phyloP scores from a whole-genome alignment of 2,797 vertebrate genomes.

The Lutjanus campechanus region DNA sequence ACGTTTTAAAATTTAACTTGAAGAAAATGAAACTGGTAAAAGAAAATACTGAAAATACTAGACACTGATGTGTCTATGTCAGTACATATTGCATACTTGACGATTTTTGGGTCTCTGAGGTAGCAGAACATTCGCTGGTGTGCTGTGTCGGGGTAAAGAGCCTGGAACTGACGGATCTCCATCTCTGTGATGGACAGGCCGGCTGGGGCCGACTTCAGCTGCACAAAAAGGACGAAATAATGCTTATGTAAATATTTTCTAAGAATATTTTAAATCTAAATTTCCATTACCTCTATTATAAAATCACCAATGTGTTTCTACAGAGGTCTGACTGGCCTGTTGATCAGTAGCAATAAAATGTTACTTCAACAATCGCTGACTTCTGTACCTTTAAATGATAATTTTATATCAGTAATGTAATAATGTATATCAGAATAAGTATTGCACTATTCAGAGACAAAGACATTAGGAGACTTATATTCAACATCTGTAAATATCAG shows the following conservation, averaged over 20 bases:
- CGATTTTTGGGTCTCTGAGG: constrained; percentile 85
- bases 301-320: too few relatives aligned
- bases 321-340: too few relatives aligned
- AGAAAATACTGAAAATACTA: too few relatives aligned
- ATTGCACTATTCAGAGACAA: too few relatives aligned
- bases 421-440: too few relatives aligned
- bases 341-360: background rate
- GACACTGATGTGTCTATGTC: background rate
- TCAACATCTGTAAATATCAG: too few relatives aligned
- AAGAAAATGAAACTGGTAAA: too few relatives aligned
- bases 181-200: constrained; percentile 92
- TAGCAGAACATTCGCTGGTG: constrained; percentile 87
- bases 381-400: background rate
- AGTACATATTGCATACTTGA: constrained; percentile 74
- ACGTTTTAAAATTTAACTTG: background rate
- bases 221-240: background rate
- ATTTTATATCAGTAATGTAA: too few relatives aligned
- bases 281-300: too few relatives aligned
- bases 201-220: constrained; percentile 85
- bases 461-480: too few relatives aligned
- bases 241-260: background rate
- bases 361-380: background rate
- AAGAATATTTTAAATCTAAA: background rate
- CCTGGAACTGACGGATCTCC: constrained; percentile 91
- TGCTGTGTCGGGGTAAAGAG: constrained; percentile 65